Evolutionary conservation across 2,888 invertebrate species (phyloP).

Genomic region (Zhuqinia jingwanae): DNA sequence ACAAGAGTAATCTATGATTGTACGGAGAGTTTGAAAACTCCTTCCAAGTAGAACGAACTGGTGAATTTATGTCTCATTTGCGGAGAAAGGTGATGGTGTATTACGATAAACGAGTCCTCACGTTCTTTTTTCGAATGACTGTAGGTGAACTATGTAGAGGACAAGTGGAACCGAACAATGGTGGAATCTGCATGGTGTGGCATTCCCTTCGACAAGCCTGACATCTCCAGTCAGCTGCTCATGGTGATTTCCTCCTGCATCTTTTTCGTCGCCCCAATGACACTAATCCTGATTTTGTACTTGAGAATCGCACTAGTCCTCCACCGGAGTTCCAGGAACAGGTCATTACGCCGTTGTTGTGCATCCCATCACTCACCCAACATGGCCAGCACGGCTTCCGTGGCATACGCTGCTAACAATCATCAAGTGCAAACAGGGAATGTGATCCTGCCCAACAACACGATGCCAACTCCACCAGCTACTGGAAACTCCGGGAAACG

Average conservation of each 20-base stretch:
- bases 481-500: constrained; percentile 68
- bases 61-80: too few species aligned
- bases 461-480: constrained; percentile 51
- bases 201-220: constrained; percentile 80
- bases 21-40: too few species aligned
- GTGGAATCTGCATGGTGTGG: constrained; percentile 80
- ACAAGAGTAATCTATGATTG: too few species aligned
- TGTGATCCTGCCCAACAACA: constrained; percentile 14
- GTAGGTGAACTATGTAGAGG: constrained; percentile 80
- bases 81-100: too few species aligned
- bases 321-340: constrained; percentile 78
- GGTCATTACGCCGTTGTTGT: constrained; percentile 78
- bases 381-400: constrained; percentile 52
- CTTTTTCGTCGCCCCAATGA: constrained; percentile 82
- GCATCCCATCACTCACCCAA: constrained; percentile 72
- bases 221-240: constrained; percentile 80
- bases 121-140: constrained; percentile 81
- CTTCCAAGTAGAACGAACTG: too few species aligned
- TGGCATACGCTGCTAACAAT: constrained; percentile 46
- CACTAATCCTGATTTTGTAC: constrained; percentile 81
- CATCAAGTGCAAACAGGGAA: constrained; percentile 55
- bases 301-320: constrained; percentile 80
- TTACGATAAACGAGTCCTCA: too few species aligned
- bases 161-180: constrained; percentile 77
- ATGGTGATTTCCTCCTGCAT: constrained; percentile 81